These are phyloP conservation scores for Phoeniculus purpureus DNA, from an alignment of 2,797 vertebrate species.

Conservation along the genomic window DNA sequence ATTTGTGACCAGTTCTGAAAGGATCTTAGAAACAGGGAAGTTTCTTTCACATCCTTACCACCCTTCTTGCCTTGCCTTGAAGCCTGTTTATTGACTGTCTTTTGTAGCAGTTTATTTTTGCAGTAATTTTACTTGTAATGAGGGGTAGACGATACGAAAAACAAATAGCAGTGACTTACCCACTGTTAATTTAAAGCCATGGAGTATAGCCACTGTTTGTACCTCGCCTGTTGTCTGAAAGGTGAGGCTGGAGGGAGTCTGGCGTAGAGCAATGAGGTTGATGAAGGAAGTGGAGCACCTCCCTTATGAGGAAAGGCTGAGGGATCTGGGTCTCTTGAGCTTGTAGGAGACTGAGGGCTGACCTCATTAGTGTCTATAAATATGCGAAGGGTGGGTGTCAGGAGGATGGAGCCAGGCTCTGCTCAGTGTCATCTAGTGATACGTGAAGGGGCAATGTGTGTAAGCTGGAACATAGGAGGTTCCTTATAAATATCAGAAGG, in stretches of 20 bases:
- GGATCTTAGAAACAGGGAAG: neutral
- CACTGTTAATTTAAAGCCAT: neutral
- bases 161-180: neutral
- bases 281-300: no score
- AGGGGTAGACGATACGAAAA: neutral
- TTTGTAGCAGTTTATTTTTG: neutral
- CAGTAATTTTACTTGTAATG: neutral
- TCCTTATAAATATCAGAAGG: no score
- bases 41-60: neutral
- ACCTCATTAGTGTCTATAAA: no score
- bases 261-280: no score
- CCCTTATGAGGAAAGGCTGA: no score
- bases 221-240: neutral
- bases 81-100: neutral
- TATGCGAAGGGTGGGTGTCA: no score
- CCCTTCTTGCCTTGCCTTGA: neutral
- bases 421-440: no score
- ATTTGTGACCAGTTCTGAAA: neutral
- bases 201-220: neutral
- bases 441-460: no score
- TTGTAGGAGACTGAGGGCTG: no score
- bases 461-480: no score
- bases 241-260: neutral
- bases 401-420: no score
- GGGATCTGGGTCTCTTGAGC: no score